phyloP scores from a whole-genome alignment of 2,113 vertebrate species.

The Pteropus alecto region DNA sequence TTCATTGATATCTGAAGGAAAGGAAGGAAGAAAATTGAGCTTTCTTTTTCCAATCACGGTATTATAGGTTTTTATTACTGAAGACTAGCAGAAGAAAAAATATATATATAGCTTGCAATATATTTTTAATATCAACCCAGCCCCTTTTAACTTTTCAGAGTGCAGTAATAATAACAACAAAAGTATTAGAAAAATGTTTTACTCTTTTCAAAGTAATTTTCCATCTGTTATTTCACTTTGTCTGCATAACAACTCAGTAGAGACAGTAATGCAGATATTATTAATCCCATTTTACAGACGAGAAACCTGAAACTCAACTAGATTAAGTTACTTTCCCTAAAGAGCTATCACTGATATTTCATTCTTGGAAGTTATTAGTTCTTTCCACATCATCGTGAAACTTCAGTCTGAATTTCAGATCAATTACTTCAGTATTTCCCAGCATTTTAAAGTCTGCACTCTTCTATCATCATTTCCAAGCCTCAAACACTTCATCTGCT shows the following conservation, averaged over 20 bases:
- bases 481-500: not conserved
- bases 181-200: not conserved
- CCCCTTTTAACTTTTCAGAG: not conserved
- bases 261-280: not conserved
- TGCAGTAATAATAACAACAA: not conserved
- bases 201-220: not conserved
- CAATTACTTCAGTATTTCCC: not conserved
- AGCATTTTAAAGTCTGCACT: not conserved
- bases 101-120: not conserved
- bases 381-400: not conserved
- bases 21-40: not conserved
- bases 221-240: not conserved
- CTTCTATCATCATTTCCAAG: not conserved
- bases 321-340: not conserved
- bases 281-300: not conserved
- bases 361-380: not conserved
- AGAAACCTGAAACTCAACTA: not conserved
- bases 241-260: not conserved
- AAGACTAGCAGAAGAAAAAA: not conserved
- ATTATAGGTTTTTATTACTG: not conserved
- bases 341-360: not conserved
- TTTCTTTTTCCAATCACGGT: not conserved
- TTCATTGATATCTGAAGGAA: not conserved
- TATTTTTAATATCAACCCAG: not conserved
- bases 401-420: not conserved